These are phyloP conservation scores for Eudemis profundana DNA, from an alignment of 2,888 invertebrate genomes.

Conservation along the genomic window DNA sequence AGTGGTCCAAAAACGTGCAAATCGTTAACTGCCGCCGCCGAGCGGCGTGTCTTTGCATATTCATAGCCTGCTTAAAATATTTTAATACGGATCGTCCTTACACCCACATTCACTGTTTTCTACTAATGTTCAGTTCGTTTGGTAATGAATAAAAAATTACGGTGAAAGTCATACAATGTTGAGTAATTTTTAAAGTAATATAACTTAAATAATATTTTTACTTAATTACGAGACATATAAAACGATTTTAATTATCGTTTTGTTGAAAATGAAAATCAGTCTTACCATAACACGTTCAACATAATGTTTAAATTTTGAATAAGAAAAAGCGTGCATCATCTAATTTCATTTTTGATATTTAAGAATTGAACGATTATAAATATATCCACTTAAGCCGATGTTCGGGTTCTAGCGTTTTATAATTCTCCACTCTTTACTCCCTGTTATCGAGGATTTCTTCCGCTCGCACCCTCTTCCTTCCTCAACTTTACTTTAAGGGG, in stretches of 20 bases:
- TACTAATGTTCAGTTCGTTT: conserved; percentile 77
- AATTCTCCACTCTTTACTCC: conserved; percentile 77
- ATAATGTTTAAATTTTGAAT: not conserved
- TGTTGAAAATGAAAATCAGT: too few species aligned
- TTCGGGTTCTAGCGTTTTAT: conserved; percentile 72
- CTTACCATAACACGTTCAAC: not conserved
- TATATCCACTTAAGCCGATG: conserved; percentile 65
- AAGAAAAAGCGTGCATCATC: not conserved
- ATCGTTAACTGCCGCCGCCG: conserved; percentile 80
- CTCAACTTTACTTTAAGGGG: conserved; percentile 74
- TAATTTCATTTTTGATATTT: conserved; percentile 50
- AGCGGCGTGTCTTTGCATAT: conserved; percentile 83
- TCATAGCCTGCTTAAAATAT: conserved; percentile 85
- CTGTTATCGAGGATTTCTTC: conserved; percentile 80
- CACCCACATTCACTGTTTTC: conserved; percentile 71
- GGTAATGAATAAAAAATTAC: conserved; percentile 64
- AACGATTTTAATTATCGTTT: too few species aligned
- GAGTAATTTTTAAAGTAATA: not conserved
- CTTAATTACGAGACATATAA: not conserved
- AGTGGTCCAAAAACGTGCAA: conserved; percentile 84
- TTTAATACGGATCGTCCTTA: conserved; percentile 79
- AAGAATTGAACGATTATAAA: conserved; percentile 61
- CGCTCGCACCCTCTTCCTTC: conserved; percentile 78
- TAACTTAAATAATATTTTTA: not conserved
- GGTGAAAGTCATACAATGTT: conserved; percentile 23